phyloP scores from a whole-genome alignment of 2,797 vertebrate species.

The Sandelia bainsii region DNA sequence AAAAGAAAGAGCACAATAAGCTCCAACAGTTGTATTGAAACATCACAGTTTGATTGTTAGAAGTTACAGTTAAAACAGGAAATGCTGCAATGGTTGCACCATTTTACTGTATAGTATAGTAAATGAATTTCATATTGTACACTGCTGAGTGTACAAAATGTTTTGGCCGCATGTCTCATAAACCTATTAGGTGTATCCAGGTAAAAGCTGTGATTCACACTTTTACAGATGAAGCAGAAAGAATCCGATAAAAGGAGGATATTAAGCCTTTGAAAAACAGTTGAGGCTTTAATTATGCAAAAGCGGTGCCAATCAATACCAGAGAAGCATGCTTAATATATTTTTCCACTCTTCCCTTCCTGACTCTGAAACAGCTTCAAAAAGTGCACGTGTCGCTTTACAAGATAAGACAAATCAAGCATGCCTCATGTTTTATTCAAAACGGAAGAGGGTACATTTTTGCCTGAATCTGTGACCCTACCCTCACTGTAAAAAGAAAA shows the following conservation, averaged over 20 bases:
- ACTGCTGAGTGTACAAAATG: not conserved
- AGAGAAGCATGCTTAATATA: conserved; percentile 28
- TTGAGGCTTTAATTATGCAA: conserved; percentile 44
- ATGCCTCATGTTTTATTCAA: conserved; percentile 68
- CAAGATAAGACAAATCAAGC: conserved; percentile 52
- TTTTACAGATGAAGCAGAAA: conserved; percentile 1
- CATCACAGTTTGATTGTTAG: not conserved
- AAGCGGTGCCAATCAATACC: conserved; percentile 19
- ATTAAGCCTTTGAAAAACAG: conserved; percentile 23
- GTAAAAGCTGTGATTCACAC: conserved; percentile 2
- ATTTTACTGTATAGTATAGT: not conserved
- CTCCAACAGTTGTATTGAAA: not conserved
- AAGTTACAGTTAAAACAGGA: not conserved
- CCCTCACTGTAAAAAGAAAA: conserved; percentile 29
- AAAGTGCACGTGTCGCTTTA: conserved; percentile 18
- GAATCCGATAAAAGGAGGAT: not conserved
- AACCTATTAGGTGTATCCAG: not conserved
- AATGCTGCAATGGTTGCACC: not conserved
- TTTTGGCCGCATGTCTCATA: not conserved
- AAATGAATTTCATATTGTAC: not conserved
- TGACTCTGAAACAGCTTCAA: conserved; percentile 20
- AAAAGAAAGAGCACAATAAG: not conserved
- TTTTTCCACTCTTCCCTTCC: conserved; percentile 15
- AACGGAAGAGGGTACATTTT: conserved; percentile 4
- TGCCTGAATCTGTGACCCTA: conserved; percentile 44